Evolutionary conservation across 2,113 vertebrate species (phyloP).

Genomic region (Pteronura brasiliensis): DNA sequence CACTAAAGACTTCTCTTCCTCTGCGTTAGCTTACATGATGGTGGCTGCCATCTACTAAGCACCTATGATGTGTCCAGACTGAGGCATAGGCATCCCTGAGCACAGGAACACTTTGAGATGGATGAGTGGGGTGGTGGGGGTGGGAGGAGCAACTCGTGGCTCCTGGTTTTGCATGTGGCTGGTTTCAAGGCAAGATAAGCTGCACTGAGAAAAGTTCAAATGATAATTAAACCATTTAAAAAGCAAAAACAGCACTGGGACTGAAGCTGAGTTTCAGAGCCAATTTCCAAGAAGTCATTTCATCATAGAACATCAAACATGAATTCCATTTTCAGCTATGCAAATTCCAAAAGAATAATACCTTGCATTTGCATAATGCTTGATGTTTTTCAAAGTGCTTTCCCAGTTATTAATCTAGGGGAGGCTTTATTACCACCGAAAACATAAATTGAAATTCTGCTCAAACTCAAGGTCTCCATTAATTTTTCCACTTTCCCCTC

Average conservation of each 20-base stretch:
- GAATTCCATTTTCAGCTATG: slow-evolving; percentile 63
- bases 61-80: background rate
- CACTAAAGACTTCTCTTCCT: background rate
- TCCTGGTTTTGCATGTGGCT: background rate
- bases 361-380: slow-evolving; percentile 69
- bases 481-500: slow-evolving; percentile 43
- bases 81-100: background rate
- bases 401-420: slow-evolving; percentile 62
- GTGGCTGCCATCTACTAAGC: background rate
- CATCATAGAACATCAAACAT: slow-evolving; percentile 65
- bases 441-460: slow-evolving; percentile 62
- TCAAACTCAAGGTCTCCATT: slow-evolving; percentile 17
- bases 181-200: slow-evolving; percentile 10
- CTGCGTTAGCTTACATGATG: background rate
- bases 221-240: slow-evolving; percentile 68
- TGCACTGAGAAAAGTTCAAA: slow-evolving; percentile 50
- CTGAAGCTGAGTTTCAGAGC: slow-evolving; percentile 48
- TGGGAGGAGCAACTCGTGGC: background rate
- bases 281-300: slow-evolving; percentile 68
- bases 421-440: slow-evolving; percentile 54
- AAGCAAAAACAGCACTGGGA: slow-evolving; percentile 54
- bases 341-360: slow-evolving; percentile 70
- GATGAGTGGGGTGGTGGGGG: too few relatives aligned
- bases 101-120: background rate
- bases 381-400: slow-evolving; percentile 66